Evolutionary conservation across 92 coral and sea anemone species (phyloP).

Genomic region (Heliopora coerulea): DNA sequence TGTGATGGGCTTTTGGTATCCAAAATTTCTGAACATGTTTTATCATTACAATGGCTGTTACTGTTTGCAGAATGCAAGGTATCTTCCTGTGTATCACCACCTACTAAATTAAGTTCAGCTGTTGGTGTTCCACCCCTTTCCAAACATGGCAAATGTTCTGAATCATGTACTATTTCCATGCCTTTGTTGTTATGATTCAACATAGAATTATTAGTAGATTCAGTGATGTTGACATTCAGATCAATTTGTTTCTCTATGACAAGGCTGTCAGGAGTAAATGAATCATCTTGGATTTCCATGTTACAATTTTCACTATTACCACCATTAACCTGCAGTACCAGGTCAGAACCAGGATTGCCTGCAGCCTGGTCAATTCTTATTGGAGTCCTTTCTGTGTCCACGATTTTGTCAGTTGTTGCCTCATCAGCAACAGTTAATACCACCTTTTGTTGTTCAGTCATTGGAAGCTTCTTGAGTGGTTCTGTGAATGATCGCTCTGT

Average conservation of each 20-base stretch:
- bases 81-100: too few species aligned
- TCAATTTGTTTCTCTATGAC: constrained; percentile 36
- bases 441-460: constrained; percentile 16
- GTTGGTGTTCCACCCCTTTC: constrained; percentile 10
- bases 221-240: constrained; percentile 11
- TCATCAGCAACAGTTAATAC: constrained; percentile 9
- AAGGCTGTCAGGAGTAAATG: background rate
- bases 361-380: background rate
- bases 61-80: too few species aligned
- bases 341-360: background rate
- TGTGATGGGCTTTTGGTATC: too few species aligned
- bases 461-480: background rate
- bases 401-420: background rate
- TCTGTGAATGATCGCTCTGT: constrained; percentile 24
- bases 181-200: background rate
- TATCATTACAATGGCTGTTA: background rate
- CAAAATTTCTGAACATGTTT: background rate
- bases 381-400: background rate
- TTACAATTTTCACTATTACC: background rate
- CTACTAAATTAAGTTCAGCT: too few species aligned
- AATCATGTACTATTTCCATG: background rate
- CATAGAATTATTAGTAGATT: constrained; percentile 5
- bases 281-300: background rate
- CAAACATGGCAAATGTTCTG: background rate
- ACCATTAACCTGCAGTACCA: background rate